Percentiles rank a stretch among this genome's conserved stretches.
Evolutionary conservation across 1,140 invertebrate genomes (phyloP).

Genomic region (Leptinotarsa lineolata): DNA sequence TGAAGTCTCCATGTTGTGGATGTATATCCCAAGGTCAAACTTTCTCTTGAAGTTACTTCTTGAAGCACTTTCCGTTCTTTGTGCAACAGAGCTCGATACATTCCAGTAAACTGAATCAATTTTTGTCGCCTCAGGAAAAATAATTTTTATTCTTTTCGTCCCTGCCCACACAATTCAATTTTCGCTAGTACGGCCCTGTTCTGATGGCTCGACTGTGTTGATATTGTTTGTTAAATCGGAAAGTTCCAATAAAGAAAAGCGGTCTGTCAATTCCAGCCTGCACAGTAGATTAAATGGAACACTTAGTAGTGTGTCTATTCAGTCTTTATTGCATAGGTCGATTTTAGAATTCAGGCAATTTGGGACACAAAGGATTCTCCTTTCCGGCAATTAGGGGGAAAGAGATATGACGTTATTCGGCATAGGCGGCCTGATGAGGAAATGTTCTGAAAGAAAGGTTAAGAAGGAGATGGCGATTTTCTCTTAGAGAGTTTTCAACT

Average conservation of each 20-base stretch:
- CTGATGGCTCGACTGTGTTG: background rate
- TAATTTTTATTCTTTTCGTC: too few species aligned
- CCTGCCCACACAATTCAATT: background rate
- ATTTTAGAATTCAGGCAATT: constrained; percentile 23
- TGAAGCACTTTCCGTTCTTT: too few species aligned
- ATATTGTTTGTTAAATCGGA: constrained; percentile 28
- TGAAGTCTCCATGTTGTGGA: too few species aligned
- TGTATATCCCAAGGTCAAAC: too few species aligned
- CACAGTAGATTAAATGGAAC: constrained; percentile 22
- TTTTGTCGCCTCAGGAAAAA: too few species aligned
- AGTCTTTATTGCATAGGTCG: constrained; percentile 24
- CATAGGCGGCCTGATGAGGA: background rate
- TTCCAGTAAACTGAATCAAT: too few species aligned
- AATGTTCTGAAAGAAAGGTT: background rate
- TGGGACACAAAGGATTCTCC: constrained; percentile 18
- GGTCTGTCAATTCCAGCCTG: constrained; percentile 18
- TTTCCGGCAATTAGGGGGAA: constrained; percentile 20
- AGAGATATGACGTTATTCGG: constrained; percentile 13
- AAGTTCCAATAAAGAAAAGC: constrained; percentile 25
- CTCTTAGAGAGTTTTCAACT: too few species aligned
- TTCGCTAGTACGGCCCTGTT: background rate
- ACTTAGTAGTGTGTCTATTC: constrained; percentile 26
- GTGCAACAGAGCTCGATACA: too few species aligned
- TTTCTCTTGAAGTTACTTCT: too few species aligned
- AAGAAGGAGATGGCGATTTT: too few species aligned